Conservation (phyloP, 2,888 invertebrate species). For the Drosophila affinis region DNA sequence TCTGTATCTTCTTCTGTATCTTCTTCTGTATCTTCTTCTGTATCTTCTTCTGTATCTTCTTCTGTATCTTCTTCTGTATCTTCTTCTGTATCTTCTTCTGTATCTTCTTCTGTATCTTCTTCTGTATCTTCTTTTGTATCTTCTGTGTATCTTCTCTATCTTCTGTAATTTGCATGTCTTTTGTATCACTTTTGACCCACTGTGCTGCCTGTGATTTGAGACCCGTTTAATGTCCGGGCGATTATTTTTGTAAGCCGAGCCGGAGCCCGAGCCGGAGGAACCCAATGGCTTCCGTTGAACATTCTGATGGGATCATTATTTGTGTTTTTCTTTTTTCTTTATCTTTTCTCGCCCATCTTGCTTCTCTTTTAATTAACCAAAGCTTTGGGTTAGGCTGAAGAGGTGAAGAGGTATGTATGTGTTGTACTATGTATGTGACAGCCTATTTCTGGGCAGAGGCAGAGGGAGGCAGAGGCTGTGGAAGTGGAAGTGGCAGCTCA, state of each 20-base stretch:
- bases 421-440: neutral
- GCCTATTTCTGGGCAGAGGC: constrained; percentile 2
- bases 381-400: neutral
- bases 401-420: too few species aligned
- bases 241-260: constrained; percentile 27
- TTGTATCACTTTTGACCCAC: neutral
- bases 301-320: constrained; percentile 36
- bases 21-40: too few species aligned
- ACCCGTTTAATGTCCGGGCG: constrained; percentile 27
- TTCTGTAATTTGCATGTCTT: too few species aligned
- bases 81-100: too few species aligned
- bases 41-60: too few species aligned
- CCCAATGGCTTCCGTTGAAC: constrained; percentile 38
- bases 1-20: too few species aligned
- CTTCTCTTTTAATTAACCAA: constrained; percentile 32
- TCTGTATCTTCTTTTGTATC: too few species aligned
- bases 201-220: constrained; percentile 1
- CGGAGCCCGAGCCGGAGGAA: neutral
- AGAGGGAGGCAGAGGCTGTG: neutral
- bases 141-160: too few species aligned
- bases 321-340: constrained; percentile 15
- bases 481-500: neutral
- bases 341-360: constrained; percentile 6
- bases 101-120: too few species aligned
- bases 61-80: too few species aligned